Conservation (phyloP, 2,113 vertebrate genomes). For the Seriola dumerili region DNA sequence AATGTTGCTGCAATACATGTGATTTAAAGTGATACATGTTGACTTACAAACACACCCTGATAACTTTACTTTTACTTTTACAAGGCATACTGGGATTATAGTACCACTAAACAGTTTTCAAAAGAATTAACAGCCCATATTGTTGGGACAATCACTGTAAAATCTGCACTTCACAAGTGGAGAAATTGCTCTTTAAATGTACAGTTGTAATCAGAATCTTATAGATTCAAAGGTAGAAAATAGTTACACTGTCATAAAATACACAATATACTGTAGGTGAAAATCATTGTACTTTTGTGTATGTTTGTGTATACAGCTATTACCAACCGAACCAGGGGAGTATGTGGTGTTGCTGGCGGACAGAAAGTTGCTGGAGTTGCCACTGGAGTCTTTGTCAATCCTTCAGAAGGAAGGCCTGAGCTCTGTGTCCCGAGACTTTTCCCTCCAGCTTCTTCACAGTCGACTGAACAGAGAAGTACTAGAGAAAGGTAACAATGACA, state of each 20-base stretch:
- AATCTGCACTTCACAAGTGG: no score
- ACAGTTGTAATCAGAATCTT: neutral
- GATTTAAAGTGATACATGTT: neutral
- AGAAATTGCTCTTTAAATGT: no score
- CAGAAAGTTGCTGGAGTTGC: conserved; percentile 85
- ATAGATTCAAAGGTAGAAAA: no score
- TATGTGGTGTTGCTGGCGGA: conserved; percentile 87
- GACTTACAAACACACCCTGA: neutral
- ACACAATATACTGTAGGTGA: neutral
- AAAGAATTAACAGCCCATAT: neutral
- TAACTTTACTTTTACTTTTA: no score
- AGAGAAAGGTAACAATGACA: conserved; percentile 77
- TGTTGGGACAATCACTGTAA: no score
- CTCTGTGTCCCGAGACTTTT: conserved; percentile 90
- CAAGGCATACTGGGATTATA: neutral
- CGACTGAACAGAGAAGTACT: conserved; percentile 78
- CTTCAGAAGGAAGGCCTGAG: conserved; percentile 79
- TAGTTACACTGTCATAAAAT: neutral
- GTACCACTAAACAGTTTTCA: neutral
- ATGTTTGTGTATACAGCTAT: conserved; percentile 39
- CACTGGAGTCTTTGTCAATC: conserved; percentile 86
- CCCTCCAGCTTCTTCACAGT: conserved; percentile 87
- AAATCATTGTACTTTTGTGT: neutral
- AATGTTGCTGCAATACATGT: neutral
- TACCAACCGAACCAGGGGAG: conserved; percentile 68